Evolutionary conservation across 2,888 invertebrate genomes (phyloP), one percentile per base, ranked within the genome.

Genomic region (Brassicogethes aeneus): DNA sequence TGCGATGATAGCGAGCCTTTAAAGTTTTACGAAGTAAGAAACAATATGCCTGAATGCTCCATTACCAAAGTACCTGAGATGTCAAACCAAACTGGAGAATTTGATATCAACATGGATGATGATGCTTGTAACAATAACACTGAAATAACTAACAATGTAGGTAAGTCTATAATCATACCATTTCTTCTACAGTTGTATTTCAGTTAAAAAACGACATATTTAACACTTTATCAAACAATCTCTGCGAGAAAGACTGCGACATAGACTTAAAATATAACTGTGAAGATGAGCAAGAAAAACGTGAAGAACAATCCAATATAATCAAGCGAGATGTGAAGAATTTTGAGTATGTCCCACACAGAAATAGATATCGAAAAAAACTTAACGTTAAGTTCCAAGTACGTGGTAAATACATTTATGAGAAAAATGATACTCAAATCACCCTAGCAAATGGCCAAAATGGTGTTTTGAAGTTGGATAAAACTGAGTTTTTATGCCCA

Each of bases 21-120:
- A 17, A 70, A 70, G 70, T 61, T 60, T 43, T 62, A 61, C 43
- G 53, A 60, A 17, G 57, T 60, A 15, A 57, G 56, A 51, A 43
- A 62, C 41, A 42, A 68, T 63, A 67, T 73, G 47, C 77, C 79
- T 1, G 79, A 80, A 53, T 82, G 81, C 56, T 55, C 64, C 41
- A 54, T 70, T 37, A 68, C 70, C 1, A 66, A 70, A 46, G 47
- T 72, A 31, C 74, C 76, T 1, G 67, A 70, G 5, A 10, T 23
- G 5, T 7, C 23, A 5, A 23, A 5, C 5, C 5, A 23, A 23
- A 7, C 23, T 10, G 23, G 23, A 23, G 23, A 23, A 10, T 23
- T 23, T 5, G 10, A 10, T 23, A 7, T 23, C 5, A 23, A n/a
- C n/a, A n/a, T n/a, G n/a, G n/a, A n/a, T n/a, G n/a, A n/a, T n/a